A percentile compares a stretch with the other conserved stretches of the same genome.
These are phyloP conservation scores for Pangasius macronema DNA, from an alignment of 2,797 vertebrate genomes.

Conservation along the genomic window DNA sequence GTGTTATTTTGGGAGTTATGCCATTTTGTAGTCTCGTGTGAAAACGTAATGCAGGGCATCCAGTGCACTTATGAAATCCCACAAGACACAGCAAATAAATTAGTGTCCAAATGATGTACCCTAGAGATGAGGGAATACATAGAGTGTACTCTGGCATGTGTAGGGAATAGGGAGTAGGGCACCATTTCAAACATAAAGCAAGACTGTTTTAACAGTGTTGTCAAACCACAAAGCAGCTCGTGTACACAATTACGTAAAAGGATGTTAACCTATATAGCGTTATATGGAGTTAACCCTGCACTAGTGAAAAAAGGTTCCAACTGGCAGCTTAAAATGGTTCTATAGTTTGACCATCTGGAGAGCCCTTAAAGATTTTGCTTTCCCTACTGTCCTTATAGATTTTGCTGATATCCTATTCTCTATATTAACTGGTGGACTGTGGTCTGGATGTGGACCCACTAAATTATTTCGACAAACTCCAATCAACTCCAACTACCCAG, in stretches of 20 bases:
- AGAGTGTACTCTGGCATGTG: background rate
- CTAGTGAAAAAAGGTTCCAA: background rate
- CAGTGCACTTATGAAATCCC: background rate
- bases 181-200: background rate
- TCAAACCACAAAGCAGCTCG: background rate
- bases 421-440: background rate
- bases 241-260: background rate
- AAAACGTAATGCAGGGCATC: background rate
- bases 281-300: background rate
- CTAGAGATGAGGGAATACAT: background rate
- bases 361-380: background rate
- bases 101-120: background rate
- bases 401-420: background rate
- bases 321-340: background rate
- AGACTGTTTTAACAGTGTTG: background rate
- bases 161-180: background rate
- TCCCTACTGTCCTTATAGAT: background rate
- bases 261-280: background rate
- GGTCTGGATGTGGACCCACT: background rate
- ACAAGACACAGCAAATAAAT: background rate
- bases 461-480: background rate
- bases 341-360: background rate
- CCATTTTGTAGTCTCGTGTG: background rate
- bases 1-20: slow-evolving; percentile 19
- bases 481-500: background rate